Evolutionary conservation across 2,888 invertebrate species (phyloP).

Genomic region (Nomada hirtipes): DNA sequence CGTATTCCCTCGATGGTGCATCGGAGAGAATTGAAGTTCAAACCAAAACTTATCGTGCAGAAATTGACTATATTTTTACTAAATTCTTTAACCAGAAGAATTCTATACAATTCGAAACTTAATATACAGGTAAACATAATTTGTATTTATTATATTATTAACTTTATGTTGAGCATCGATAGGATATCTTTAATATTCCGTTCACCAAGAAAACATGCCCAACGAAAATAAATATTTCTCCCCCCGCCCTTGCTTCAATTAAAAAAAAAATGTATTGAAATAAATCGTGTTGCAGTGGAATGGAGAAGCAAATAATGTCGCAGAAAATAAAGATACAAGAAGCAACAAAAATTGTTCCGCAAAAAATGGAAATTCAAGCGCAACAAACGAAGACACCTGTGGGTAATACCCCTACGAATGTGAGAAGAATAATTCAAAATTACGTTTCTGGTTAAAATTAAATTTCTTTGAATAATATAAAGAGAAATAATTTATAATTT

Average conservation of each 20-base stretch:
- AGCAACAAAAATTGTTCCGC: conserved; percentile 10
- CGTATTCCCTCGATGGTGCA: neutral
- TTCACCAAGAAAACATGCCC: neutral
- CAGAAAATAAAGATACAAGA: conserved; percentile 42
- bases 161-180: conserved; percentile 1
- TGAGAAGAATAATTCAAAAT: conserved; percentile 13
- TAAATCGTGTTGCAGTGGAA: conserved; percentile 39
- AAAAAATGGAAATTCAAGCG: conserved; percentile 22
- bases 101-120: too few species aligned
- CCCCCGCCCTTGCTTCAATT: neutral
- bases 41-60: too few species aligned
- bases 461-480: neutral
- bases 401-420: conserved; percentile 32
- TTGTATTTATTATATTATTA: too few species aligned
- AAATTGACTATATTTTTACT: neutral
- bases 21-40: too few species aligned
- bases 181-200: conserved; percentile 4
- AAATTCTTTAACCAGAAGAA: neutral
- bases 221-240: neutral
- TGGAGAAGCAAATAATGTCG: conserved; percentile 39
- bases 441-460: neutral
- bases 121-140: too few species aligned
- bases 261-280: neutral
- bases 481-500: conserved; percentile 1
- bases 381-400: conserved; percentile 22